A percentile compares a stretch with the other conserved stretches of the same genome.
Evolutionary conservation across 1,140 invertebrate genomes (phyloP).

Genomic region (Lepidurus couesii): DNA sequence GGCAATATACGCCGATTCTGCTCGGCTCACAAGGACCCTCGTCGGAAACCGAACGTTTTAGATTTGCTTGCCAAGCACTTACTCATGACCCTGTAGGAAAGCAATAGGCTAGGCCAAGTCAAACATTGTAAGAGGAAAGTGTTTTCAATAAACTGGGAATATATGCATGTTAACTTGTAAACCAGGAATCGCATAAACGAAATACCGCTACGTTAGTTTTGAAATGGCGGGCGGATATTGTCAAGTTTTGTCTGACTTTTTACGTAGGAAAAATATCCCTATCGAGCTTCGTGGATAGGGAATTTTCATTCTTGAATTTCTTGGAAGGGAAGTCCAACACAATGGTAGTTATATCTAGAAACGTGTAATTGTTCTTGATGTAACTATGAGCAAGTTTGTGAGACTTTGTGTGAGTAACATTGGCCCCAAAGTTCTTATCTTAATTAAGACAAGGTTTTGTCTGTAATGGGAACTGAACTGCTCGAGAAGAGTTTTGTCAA

Average conservation of each 20-base stretch:
- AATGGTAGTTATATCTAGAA: no score
- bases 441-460: slow-evolving; percentile 1
- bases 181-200: neutral
- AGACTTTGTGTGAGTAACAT: neutral
- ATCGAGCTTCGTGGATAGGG: no score
- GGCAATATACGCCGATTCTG: neutral
- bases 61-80: slow-evolving; percentile 3
- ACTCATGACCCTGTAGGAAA: slow-evolving; percentile 5
- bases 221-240: no score
- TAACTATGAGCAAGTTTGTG: neutral
- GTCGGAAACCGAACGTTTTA: neutral
- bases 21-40: neutral
- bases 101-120: neutral
- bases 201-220: no score
- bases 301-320: no score
- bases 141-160: neutral
- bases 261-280: no score
- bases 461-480: neutral
- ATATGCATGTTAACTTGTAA: neutral
- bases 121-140: neutral
- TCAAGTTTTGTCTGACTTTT: no score
- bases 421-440: neutral
- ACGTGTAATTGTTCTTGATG: neutral
- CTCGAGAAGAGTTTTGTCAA: neutral
- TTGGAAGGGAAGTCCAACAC: no score